Evolutionary conservation across 1,140 invertebrate genomes (phyloP).

Genomic region (Zaprionus camerounensis): DNA sequence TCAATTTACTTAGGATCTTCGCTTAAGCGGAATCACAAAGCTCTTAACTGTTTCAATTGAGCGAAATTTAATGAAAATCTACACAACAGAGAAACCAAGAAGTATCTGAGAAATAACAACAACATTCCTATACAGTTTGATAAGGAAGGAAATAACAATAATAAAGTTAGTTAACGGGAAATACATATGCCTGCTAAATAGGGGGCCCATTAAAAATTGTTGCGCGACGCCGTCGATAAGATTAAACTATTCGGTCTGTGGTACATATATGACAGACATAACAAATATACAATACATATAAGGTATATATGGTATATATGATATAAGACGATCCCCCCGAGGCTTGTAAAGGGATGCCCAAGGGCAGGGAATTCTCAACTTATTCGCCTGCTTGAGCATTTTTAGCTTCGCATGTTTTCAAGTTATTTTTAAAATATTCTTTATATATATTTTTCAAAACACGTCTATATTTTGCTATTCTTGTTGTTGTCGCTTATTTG

Average conservation of each 20-base stretch:
- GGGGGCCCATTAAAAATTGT: conserved; percentile 15
- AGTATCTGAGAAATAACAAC: neutral
- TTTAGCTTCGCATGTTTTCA: conserved; percentile 2
- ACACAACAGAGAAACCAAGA: conserved; percentile 4
- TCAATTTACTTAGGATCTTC: conserved; percentile 60
- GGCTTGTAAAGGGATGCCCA: neutral
- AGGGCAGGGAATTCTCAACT: neutral
- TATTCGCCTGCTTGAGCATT: too few relatives aligned
- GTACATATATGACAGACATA: neutral
- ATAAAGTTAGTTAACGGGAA: conserved; percentile 10
- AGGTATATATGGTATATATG: neutral
- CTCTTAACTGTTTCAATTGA: conserved; percentile 67
- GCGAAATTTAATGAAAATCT: conserved; percentile 43
- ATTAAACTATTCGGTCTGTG: neutral
- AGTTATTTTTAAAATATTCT: conserved; percentile 52
- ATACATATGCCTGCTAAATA: conserved; percentile 10
- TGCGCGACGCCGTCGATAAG: conserved; percentile 12
- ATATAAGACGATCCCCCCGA: neutral
- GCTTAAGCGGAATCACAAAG: conserved; percentile 60
- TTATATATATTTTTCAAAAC: conserved; percentile 52
- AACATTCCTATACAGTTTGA: neutral
- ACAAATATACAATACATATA: neutral
- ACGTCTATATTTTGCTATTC: conserved; percentile 28
- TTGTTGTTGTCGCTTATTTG: conserved; percentile 22
- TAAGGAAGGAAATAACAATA: conserved; percentile 1